phyloP scores from a whole-genome alignment of 2,113 vertebrate genomes.

The Catharus minimus region DNA sequence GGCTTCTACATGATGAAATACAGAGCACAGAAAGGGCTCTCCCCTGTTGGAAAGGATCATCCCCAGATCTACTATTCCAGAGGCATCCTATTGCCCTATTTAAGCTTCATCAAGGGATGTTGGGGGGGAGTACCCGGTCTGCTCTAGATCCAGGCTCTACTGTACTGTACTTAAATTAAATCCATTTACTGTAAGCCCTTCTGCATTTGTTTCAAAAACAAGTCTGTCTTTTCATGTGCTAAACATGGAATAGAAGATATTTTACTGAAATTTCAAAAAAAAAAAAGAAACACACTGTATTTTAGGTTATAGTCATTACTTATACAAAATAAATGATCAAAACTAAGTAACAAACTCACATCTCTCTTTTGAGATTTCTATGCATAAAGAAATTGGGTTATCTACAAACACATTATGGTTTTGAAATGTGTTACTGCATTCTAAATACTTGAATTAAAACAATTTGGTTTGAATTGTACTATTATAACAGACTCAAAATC shows the following conservation, averaged over 20 bases:
- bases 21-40: not conserved
- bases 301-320: conserved; percentile 47
- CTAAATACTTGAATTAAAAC: conserved; percentile 68
- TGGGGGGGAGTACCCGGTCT: not conserved
- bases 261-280: conserved; percentile 7
- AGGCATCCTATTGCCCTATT: not conserved
- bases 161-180: not conserved
- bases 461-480: conserved; percentile 60
- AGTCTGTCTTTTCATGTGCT: not conserved
- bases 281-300: not conserved
- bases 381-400: conserved; percentile 66
- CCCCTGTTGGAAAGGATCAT: not conserved
- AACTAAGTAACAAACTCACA: conserved; percentile 39
- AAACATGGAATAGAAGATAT: conserved; percentile 5
- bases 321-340: conserved; percentile 61
- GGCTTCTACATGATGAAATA: not conserved
- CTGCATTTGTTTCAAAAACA: not conserved
- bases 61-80: not conserved
- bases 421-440: conserved; percentile 62
- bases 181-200: not conserved
- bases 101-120: not conserved
- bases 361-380: conserved; percentile 62
- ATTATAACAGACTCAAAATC: conserved; percentile 41
- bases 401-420: conserved; percentile 51
- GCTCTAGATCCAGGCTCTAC: not conserved